phyloP scores from a whole-genome alignment of 1,140 invertebrate species.

The Drosophila guanche region DNA sequence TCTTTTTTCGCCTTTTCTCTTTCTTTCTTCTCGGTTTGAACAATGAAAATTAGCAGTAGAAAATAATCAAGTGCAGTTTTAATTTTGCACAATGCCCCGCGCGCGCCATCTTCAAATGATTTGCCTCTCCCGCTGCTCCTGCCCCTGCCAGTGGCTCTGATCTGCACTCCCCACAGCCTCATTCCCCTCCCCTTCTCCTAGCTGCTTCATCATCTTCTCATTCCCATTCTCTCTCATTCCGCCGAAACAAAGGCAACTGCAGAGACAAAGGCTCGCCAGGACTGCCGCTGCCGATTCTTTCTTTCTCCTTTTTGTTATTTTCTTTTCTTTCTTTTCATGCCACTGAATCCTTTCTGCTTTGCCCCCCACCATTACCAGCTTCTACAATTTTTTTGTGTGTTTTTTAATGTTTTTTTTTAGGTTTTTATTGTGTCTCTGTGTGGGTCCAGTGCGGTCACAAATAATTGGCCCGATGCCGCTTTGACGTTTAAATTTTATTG shows the following conservation, averaged over 20 bases:
- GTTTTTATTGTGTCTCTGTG: constrained; percentile 14
- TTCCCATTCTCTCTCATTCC: not conserved
- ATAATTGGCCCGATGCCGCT: constrained; percentile 72
- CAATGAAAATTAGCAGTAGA: constrained; percentile 76
- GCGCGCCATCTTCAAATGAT: constrained; percentile 4
- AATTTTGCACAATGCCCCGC: constrained; percentile 65
- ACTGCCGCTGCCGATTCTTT: constrained; percentile 39
- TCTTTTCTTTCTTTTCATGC: constrained; percentile 2
- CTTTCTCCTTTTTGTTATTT: constrained; percentile 23
- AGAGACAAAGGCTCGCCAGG: constrained; percentile 50
- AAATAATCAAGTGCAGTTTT: constrained; percentile 79
- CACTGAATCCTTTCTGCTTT: not conserved
- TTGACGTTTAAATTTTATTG: constrained; percentile 78
- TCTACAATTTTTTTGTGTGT: too few species aligned
- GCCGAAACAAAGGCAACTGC: constrained; percentile 56
- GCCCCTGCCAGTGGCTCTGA: not conserved
- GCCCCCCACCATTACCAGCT: too few species aligned
- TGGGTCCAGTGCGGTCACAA: constrained; percentile 70
- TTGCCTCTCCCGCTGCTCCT: not conserved
- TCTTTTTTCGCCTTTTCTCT: constrained; percentile 19
- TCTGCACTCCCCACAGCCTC: not conserved
- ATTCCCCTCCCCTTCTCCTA: too few species aligned
- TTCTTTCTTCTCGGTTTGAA: constrained; percentile 33
- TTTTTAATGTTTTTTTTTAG: not conserved
- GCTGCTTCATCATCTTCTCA: constrained; percentile 17